These are phyloP conservation scores for Parnassius glacialis DNA, from an alignment of 2,888 invertebrate species.

Conservation along the genomic window DNA sequence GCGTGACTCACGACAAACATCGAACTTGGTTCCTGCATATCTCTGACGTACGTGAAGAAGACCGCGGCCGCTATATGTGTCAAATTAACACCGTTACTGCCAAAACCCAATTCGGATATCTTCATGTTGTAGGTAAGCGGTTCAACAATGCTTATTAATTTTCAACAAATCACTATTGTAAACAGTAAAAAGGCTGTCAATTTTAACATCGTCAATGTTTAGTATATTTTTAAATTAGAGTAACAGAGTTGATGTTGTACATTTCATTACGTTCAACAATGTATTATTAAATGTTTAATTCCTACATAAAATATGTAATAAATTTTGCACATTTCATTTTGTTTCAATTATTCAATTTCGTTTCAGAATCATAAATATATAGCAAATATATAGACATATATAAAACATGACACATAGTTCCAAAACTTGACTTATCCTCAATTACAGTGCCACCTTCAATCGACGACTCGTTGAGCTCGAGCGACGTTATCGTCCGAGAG, in stretches of 20 bases:
- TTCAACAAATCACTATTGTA: background rate
- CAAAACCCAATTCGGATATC: constrained; percentile 95
- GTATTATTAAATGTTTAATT: too few species aligned
- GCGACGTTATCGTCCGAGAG: constrained; percentile 95
- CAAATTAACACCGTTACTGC: constrained; percentile 96
- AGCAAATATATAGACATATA: background rate
- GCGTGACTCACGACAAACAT: constrained; percentile 95
- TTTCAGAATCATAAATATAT: background rate
- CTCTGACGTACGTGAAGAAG: constrained; percentile 94
- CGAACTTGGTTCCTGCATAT: constrained; percentile 96
- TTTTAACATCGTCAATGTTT: too few species aligned
- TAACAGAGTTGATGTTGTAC: too few species aligned
- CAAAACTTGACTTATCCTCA: constrained; percentile 44
- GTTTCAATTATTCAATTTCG: too few species aligned
- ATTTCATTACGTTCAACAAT: too few species aligned
- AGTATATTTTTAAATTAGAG: too few species aligned
- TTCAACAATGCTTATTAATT: background rate
- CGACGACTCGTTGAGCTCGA: constrained; percentile 93
- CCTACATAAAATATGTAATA: too few species aligned
- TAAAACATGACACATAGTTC: constrained; percentile 19
- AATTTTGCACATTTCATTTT: too few species aligned
- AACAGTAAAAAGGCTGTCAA: too few species aligned
- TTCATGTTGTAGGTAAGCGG: constrained; percentile 93
- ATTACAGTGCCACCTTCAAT: constrained; percentile 94
- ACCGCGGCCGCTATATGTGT: constrained; percentile 92